Evolutionary conservation across 2,113 vertebrate species (phyloP).

Genomic region (Clupea harengus): DNA sequence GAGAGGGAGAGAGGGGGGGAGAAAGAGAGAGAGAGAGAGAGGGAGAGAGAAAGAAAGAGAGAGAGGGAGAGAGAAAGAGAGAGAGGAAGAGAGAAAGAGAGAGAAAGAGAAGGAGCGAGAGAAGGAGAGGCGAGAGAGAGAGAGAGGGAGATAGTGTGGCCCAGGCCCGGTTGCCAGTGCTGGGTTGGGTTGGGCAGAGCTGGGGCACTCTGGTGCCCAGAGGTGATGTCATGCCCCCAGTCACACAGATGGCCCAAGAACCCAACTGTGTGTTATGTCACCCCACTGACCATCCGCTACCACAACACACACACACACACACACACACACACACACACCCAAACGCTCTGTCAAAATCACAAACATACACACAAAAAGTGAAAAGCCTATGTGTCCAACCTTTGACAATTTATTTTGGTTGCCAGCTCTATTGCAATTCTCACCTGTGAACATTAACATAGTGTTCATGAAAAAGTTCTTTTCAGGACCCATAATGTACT

Average conservation of each 20-base stretch:
- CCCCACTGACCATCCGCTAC: neutral
- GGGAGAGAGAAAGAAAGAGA: too few species aligned
- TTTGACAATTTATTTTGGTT: neutral
- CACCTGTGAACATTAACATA: neutral
- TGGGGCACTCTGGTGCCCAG: constrained; percentile 32
- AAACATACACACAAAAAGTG: neutral
- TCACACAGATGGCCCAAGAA: constrained; percentile 53
- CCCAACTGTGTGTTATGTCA: constrained; percentile 26
- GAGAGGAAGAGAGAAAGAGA: too few species aligned
- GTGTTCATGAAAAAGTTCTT: neutral
- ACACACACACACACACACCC: neutral
- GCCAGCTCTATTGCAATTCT: neutral
- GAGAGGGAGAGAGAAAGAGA: too few species aligned
- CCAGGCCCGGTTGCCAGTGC: neutral
- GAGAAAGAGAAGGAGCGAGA: too few species aligned
- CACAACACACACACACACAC: neutral
- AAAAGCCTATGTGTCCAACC: too few species aligned
- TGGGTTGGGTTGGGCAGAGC: neutral
- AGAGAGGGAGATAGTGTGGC: neutral
- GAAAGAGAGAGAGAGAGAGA: too few species aligned
- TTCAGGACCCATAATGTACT: neutral
- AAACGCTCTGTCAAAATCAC: neutral
- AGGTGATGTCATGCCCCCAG: constrained; percentile 52
- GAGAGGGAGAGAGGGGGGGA: too few species aligned
- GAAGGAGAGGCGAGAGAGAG: too few species aligned